A percentile compares a stretch with the other conserved stretches of the same genome.
phyloP scores from a whole-genome alignment of 2,888 invertebrate genomes.

The Machimus rusticus region DNA sequence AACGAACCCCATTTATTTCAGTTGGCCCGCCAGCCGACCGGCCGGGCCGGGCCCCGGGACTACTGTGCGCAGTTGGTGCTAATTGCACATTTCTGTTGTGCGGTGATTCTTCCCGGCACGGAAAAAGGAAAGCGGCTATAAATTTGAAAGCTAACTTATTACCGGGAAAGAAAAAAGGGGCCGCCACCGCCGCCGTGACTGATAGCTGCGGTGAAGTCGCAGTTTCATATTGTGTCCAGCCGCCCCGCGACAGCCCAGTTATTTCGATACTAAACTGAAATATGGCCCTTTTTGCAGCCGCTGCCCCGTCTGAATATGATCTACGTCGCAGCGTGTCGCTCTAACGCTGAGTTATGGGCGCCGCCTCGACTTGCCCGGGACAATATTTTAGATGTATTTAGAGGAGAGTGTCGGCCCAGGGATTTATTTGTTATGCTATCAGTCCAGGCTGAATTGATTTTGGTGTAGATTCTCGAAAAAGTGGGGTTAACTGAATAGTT shows the following conservation, averaged over 20 bases:
- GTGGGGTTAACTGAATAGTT: not conserved
- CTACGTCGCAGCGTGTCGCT: not conserved
- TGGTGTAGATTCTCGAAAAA: not conserved
- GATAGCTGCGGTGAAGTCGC: conserved; percentile 31
- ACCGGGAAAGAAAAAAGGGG: not conserved
- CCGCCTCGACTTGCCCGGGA: not conserved
- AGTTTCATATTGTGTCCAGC: not conserved
- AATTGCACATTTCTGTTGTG: conserved; percentile 32
- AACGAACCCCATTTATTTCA: conserved; percentile 34
- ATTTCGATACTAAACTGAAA: not conserved
- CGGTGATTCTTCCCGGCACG: conserved; percentile 21
- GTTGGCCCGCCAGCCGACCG: not conserved
- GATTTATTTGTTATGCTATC: not conserved
- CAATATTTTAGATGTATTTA: not conserved
- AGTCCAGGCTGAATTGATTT: not conserved
- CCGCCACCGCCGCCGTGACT: not conserved
- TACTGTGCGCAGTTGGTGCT: conserved; percentile 39
- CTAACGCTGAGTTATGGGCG: not conserved
- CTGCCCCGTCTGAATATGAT: not conserved
- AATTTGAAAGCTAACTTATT: conserved; percentile 28
- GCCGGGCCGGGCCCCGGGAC: not conserved
- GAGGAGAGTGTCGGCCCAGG: not conserved
- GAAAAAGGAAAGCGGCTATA: not conserved
- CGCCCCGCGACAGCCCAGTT: not conserved
- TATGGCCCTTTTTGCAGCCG: not conserved